Evolutionary conservation across 2,888 invertebrate species (phyloP).

Genomic region (Branchinecta sandiegonensis): DNA sequence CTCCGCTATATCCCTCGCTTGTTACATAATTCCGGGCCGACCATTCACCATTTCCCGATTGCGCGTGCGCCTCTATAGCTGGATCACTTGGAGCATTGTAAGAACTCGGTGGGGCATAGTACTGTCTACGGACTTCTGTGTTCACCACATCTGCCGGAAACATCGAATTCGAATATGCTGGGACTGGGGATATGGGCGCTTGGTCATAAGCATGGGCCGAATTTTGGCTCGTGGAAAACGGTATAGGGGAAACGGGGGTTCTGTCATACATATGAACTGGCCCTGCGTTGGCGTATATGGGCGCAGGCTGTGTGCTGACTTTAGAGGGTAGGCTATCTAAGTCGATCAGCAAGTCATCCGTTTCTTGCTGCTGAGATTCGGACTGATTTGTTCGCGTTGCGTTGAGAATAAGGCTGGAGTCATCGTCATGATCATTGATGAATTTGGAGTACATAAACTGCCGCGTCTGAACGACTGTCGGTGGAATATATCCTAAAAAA

Average conservation of each 20-base stretch:
- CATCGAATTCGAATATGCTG: too few relatives aligned
- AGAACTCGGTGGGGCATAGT: too few relatives aligned
- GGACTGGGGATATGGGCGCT: too few relatives aligned
- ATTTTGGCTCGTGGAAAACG: too few relatives aligned
- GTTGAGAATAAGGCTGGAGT: slow-evolving; percentile 17
- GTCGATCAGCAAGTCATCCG: slow-evolving; percentile 29
- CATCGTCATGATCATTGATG: slow-evolving; percentile 47
- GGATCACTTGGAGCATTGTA: too few relatives aligned
- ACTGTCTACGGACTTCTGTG: too few relatives aligned
- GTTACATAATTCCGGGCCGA: too few relatives aligned
- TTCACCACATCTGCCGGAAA: too few relatives aligned
- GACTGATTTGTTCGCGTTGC: background rate
- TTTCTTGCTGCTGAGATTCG: slow-evolving; percentile 19
- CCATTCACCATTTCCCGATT: too few relatives aligned
- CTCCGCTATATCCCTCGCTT: too few relatives aligned
- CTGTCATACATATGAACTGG: background rate
- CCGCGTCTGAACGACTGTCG: slow-evolving; percentile 34
- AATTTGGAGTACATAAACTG: slow-evolving; percentile 73
- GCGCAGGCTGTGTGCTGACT: slow-evolving; percentile 31
- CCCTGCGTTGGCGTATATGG: background rate
- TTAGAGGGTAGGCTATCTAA: slow-evolving; percentile 28
- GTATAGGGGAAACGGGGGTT: background rate
- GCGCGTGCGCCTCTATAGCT: too few relatives aligned
- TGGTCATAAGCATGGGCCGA: too few relatives aligned
- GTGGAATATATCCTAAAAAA: slow-evolving; percentile 16